phyloP scores from a whole-genome alignment of 2,797 vertebrate genomes.

The Nyctibius grandis region DNA sequence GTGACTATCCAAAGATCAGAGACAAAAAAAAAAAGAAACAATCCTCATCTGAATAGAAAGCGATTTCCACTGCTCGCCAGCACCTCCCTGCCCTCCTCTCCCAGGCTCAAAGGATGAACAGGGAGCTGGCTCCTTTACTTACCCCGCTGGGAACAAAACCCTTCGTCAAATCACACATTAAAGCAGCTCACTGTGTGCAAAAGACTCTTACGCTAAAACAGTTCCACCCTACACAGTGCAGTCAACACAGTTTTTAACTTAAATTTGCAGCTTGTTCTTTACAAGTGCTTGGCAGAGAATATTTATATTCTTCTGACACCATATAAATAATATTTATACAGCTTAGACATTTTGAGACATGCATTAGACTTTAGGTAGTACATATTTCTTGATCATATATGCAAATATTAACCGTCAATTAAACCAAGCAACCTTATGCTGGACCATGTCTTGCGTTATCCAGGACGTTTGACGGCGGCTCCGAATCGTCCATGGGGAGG shows the following conservation, averaged over 20 bases:
- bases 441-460: slow-evolving; percentile 74
- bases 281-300: slow-evolving; percentile 70
- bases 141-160: slow-evolving; percentile 54
- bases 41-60: neutral
- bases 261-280: slow-evolving; percentile 64
- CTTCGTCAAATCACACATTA: slow-evolving; percentile 57
- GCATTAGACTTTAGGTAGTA: slow-evolving; percentile 80
- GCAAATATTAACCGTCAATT: slow-evolving; percentile 69
- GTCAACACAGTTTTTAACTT: slow-evolving; percentile 65
- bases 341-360: slow-evolving; percentile 79
- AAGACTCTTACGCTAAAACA: slow-evolving; percentile 64
- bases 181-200: slow-evolving; percentile 60
- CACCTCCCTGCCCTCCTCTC: slow-evolving; percentile 16
- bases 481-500: slow-evolving; percentile 94
- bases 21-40: neutral
- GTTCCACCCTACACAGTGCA: slow-evolving; percentile 66
- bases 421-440: slow-evolving; percentile 66
- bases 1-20: neutral
- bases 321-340: slow-evolving; percentile 81
- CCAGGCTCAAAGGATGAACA: neutral
- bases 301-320: slow-evolving; percentile 74
- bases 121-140: slow-evolving; percentile 52
- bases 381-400: slow-evolving; percentile 74
- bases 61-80: neutral
- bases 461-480: slow-evolving; percentile 84